These are phyloP conservation scores for Cerceris rybyensis DNA, from an alignment of 2,888 invertebrate species.

Conservation along the genomic window DNA sequence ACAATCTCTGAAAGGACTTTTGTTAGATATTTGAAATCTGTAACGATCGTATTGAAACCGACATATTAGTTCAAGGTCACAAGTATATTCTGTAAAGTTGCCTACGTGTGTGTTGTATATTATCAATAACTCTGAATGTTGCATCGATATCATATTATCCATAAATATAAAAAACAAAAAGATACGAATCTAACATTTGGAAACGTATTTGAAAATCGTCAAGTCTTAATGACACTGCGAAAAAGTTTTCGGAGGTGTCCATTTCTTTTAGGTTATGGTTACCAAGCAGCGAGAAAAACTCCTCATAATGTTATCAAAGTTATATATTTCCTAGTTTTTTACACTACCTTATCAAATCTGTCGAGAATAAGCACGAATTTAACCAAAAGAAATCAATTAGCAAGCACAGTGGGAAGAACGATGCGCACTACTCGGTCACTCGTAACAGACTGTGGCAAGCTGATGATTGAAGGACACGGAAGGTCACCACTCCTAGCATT, in stretches of 20 bases:
- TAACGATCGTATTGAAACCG: neutral
- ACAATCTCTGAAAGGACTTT: neutral
- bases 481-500: constrained; percentile 65
- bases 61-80: constrained; percentile 39
- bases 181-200: neutral
- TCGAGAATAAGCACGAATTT: neutral
- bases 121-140: neutral
- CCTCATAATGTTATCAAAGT: neutral
- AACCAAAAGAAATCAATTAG: neutral
- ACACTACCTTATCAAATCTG: neutral
- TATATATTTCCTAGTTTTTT: neutral
- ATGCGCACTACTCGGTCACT: constrained; percentile 4
- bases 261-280: constrained; percentile 17
- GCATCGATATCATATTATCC: neutral
- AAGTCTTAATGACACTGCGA: neutral
- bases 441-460: constrained; percentile 60
- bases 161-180: neutral
- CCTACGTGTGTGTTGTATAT: constrained; percentile 7
- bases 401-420: neutral
- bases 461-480: constrained; percentile 72
- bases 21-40: neutral
- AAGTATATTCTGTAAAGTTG: constrained; percentile 1
- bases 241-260: neutral
- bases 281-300: neutral
- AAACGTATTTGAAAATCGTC: neutral